These are phyloP conservation scores for Trichogramma pretiosum DNA, from an alignment of 1,140 invertebrate genomes.

Conservation along the genomic window DNA sequence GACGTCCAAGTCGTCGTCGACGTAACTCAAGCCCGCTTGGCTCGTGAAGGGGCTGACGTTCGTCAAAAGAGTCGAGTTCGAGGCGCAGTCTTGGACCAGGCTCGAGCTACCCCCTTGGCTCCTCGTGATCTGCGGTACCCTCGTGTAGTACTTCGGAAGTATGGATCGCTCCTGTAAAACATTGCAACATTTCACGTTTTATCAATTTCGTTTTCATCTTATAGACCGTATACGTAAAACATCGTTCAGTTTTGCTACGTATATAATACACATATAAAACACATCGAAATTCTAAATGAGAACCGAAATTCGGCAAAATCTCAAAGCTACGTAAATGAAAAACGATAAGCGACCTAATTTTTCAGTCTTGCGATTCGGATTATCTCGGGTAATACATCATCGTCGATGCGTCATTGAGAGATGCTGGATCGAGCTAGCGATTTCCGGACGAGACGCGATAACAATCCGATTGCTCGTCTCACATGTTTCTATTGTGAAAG, in stretches of 20 bases:
- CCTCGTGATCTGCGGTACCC: slow-evolving; percentile 28
- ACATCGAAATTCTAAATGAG: too few species aligned
- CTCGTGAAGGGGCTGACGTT: slow-evolving; percentile 47
- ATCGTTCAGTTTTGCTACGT: too few species aligned
- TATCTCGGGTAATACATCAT: too few species aligned
- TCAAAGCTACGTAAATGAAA: too few species aligned
- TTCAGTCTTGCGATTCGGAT: too few species aligned
- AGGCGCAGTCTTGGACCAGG: slow-evolving; percentile 49
- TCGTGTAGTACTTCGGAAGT: slow-evolving; percentile 36
- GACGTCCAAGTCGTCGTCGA: neutral
- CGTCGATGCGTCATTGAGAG: too few species aligned
- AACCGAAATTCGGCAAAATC: too few species aligned
- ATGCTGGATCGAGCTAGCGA: neutral
- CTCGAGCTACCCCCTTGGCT: slow-evolving; percentile 45
- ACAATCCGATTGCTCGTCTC: slow-evolving; percentile 4
- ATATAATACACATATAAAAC: too few species aligned
- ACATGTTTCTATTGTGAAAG: neutral
- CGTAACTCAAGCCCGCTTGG: slow-evolving; percentile 29
- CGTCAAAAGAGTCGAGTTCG: slow-evolving; percentile 47
- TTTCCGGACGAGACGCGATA: neutral
- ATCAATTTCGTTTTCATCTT: too few species aligned
- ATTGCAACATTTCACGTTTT: too few species aligned
- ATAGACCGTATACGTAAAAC: too few species aligned
- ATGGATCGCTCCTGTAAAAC: slow-evolving; percentile 34
- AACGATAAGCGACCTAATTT: too few species aligned